Evolutionary conservation across 2,888 invertebrate species (phyloP).

Genomic region (Rhagonycha lutea): DNA sequence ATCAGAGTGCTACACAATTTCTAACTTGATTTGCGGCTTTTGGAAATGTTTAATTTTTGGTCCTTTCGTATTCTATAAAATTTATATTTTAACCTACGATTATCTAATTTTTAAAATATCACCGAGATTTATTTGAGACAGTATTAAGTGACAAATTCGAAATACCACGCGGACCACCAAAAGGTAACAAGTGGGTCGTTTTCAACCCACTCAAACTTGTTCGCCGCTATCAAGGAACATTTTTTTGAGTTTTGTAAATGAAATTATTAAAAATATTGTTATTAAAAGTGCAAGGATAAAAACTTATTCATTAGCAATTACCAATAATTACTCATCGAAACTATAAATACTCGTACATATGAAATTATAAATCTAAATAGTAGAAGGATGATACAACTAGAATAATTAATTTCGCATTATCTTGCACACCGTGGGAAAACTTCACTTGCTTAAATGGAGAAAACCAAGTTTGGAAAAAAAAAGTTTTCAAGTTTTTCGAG

Average conservation of each 20-base stretch:
- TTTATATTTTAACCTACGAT: not conserved
- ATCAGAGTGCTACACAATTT: no score
- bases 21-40: no score
- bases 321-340: not conserved
- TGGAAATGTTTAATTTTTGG: no score
- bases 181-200: not conserved
- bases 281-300: not conserved
- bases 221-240: not conserved
- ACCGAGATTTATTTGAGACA: not conserved
- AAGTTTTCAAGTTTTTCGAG: not conserved
- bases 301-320: not conserved
- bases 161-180: not conserved
- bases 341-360: not conserved
- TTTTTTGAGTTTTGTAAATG: not conserved
- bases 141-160: not conserved
- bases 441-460: not conserved
- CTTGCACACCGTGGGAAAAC: not conserved
- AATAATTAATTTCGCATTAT: not conserved
- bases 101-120: not conserved
- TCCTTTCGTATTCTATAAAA: no score
- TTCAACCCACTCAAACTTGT: not conserved
- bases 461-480: not conserved
- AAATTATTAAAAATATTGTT: not conserved
- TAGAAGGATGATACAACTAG: not conserved
- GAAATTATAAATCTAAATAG: not conserved